phyloP scores from a whole-genome alignment of 1,140 invertebrate genomes.

The Drosophila pandora region DNA sequence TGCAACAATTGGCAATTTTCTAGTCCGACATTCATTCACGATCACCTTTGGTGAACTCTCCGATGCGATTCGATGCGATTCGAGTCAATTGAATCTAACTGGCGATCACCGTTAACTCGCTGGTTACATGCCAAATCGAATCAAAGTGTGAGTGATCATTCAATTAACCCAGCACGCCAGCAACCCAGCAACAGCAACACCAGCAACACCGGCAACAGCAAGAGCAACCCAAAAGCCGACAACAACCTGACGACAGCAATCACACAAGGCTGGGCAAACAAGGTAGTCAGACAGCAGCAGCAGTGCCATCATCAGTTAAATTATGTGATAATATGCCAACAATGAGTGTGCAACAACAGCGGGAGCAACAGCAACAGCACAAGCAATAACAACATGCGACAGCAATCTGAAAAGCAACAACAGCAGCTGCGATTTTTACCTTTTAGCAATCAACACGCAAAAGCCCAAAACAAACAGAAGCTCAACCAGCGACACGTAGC shows the following conservation, averaged over 20 bases:
- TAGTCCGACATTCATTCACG: constrained; percentile 42
- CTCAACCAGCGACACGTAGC: constrained; percentile 6
- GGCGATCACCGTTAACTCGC: constrained; percentile 54
- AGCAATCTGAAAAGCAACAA: constrained; percentile 5
- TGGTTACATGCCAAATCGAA: constrained; percentile 70
- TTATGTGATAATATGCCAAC: constrained; percentile 82
- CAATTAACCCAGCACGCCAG: constrained; percentile 75
- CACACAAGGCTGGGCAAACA: constrained; percentile 48
- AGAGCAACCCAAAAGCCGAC: constrained; percentile 14
- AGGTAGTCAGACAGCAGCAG: constrained; percentile 38
- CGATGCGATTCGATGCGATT: neutral
- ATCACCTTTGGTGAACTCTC: constrained; percentile 39
- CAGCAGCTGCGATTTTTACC: constrained; percentile 30
- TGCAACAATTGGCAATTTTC: constrained; percentile 6
- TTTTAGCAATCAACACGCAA: constrained; percentile 77
- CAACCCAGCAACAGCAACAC: constrained; percentile 31
- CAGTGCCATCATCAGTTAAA: constrained; percentile 78
- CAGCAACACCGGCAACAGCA: constrained; percentile 30
- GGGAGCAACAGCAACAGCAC: constrained; percentile 10
- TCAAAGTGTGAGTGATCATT: constrained; percentile 82
- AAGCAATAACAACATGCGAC: constrained; percentile 7
- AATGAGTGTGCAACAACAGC: constrained; percentile 75
- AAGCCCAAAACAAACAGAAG: constrained; percentile 69
- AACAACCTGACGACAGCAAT: constrained; percentile 60
- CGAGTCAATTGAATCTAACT: constrained; percentile 46